Evolutionary conservation across 2,888 invertebrate genomes (phyloP).

Genomic region (Scrobipalpa costella): DNA sequence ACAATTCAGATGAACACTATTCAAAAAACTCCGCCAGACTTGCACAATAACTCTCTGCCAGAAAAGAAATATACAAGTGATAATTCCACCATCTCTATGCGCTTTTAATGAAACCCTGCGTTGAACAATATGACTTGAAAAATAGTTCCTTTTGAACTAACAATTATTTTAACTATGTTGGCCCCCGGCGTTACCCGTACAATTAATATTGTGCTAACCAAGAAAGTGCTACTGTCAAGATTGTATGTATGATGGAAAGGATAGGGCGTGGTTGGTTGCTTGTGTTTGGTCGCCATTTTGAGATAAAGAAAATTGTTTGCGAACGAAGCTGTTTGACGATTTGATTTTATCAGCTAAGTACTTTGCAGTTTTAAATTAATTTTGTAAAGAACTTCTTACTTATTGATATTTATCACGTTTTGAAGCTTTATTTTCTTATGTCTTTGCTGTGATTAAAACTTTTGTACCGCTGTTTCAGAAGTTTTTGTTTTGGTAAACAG

Average conservation of each 20-base stretch:
- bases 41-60: conserved; percentile 19
- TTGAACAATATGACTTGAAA: conserved; percentile 50
- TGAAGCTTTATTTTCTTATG: too few relatives aligned
- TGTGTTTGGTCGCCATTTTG: conserved; percentile 5
- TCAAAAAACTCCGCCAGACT: neutral
- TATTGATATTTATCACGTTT: too few relatives aligned
- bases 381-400: too few relatives aligned
- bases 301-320: conserved; percentile 10
- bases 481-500: too few relatives aligned
- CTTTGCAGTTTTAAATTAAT: neutral
- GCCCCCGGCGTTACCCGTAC: conserved; percentile 38
- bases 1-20: neutral
- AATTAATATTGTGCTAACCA: conserved; percentile 44
- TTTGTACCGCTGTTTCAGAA: too few relatives aligned
- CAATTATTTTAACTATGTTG: conserved; percentile 46
- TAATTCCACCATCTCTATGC: conserved; percentile 28
- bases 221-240: conserved; percentile 40
- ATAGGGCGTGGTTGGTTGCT: neutral
- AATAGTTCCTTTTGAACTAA: conserved; percentile 43
- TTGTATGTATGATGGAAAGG: conserved; percentile 18
- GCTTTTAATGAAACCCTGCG: conserved; percentile 43
- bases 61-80: conserved; percentile 30
- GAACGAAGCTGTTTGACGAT: neutral
- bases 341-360: neutral
- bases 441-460: too few relatives aligned